Percentiles rank a stretch among this genome's conserved stretches.
Evolutionary conservation across 2,888 invertebrate species (phyloP).

Genomic region (Epirrhoe tristata): DNA sequence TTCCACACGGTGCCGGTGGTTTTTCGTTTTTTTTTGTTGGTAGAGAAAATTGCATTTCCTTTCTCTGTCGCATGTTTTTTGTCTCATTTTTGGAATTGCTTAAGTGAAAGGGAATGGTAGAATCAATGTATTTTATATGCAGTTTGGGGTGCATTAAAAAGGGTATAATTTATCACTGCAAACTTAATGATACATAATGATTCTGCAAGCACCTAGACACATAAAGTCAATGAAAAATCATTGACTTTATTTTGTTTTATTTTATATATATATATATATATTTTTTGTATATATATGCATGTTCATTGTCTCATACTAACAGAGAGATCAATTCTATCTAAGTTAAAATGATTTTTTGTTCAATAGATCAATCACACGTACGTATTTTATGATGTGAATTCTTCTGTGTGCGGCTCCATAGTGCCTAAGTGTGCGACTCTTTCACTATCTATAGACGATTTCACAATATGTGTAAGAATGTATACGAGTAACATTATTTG

Average conservation of each 20-base stretch:
- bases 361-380: too few relatives aligned
- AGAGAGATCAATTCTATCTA: too few relatives aligned
- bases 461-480: slow-evolving; percentile 10
- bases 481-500: slow-evolving; percentile 38
- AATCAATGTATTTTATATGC: slow-evolving; percentile 11
- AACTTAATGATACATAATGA: neutral
- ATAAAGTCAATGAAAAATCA: neutral
- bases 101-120: slow-evolving; percentile 26
- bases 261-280: too few relatives aligned
- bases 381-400: too few relatives aligned
- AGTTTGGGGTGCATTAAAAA: slow-evolving; percentile 16
- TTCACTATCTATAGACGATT: neutral
- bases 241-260: too few relatives aligned
- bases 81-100: slow-evolving; percentile 28
- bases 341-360: too few relatives aligned
- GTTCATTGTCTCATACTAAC: too few relatives aligned
- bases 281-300: too few relatives aligned
- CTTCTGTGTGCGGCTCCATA: too few relatives aligned
- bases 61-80: slow-evolving; percentile 23
- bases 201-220: neutral
- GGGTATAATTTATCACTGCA: neutral
- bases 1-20: slow-evolving; percentile 44
- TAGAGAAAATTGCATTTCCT: slow-evolving; percentile 33
- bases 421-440: too few relatives aligned
- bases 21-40: slow-evolving; percentile 42